phyloP scores from a whole-genome alignment of 2,113 vertebrate species.

The Nothobranchius kuhntae region DNA sequence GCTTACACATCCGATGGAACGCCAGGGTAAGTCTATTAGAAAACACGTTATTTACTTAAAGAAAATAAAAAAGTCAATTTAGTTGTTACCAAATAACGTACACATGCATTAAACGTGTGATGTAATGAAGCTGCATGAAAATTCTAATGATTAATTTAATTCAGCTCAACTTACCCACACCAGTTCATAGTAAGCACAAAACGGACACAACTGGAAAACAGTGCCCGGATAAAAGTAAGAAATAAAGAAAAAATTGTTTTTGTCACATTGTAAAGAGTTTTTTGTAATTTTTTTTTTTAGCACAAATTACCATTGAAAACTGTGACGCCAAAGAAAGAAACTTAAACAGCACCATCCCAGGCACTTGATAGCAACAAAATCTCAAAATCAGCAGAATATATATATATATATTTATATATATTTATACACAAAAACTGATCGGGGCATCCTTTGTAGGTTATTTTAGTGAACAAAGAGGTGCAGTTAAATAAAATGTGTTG shows the following conservation, averaged over 20 bases:
- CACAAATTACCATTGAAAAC: conserved; percentile 97
- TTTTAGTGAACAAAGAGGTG: conserved; percentile 85
- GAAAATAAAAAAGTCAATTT: conserved; percentile 21
- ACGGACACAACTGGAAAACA: conserved; percentile 95
- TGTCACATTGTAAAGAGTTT: conserved; percentile 99
- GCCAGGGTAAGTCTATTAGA: not conserved
- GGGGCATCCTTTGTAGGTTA: conserved; percentile 85
- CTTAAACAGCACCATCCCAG: conserved; percentile 97
- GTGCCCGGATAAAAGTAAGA: conserved; percentile 80
- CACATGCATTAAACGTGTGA: conserved; percentile 33
- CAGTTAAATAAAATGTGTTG: conserved; percentile 83
- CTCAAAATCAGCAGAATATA: conserved; percentile 94
- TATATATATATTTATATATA: conserved; percentile 50
- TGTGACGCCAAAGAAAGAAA: conserved; percentile 85
- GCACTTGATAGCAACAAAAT: conserved; percentile 99
- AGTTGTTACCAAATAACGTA: conserved; percentile 28
- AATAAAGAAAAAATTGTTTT: conserved; percentile 81
- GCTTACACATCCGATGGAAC: too few species aligned
- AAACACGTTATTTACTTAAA: conserved; percentile 18
- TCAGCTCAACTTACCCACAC: conserved; percentile 90
- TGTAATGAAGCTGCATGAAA: conserved; percentile 78
- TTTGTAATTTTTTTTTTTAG: conserved; percentile 88
- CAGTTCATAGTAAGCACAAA: conserved; percentile 89
- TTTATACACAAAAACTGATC: conserved; percentile 82
- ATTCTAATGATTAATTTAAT: conserved; percentile 89